Percentiles rank a stretch among this genome's conserved stretches.
phyloP scores from a whole-genome alignment of 2,113 vertebrate species.

The Solea solea region DNA sequence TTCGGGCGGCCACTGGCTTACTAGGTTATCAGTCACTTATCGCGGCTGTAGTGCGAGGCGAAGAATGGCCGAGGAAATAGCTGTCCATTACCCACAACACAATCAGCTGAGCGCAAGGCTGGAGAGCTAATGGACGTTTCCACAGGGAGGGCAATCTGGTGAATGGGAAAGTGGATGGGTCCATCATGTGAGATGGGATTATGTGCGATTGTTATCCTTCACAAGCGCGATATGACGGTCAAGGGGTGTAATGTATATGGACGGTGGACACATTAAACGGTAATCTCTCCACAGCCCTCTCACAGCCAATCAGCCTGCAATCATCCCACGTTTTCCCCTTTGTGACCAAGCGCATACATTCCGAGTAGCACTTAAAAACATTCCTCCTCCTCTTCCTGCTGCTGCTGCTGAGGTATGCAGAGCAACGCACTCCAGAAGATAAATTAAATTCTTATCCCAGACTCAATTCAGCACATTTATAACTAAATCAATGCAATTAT shows the following conservation, averaged over 20 bases:
- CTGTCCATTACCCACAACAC: constrained; percentile 68
- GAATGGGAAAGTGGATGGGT: constrained; percentile 60
- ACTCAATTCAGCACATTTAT: constrained; percentile 51
- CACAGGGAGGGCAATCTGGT: constrained; percentile 66
- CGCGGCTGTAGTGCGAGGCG: constrained; percentile 24
- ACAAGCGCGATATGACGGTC: constrained; percentile 50
- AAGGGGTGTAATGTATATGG: constrained; percentile 66
- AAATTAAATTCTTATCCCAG: constrained; percentile 71
- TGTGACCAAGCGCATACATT: constrained; percentile 27
- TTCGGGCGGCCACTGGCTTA: constrained; percentile 42
- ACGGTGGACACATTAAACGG: constrained; percentile 55
- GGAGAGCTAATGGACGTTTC: constrained; percentile 70
- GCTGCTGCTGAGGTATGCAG: constrained; percentile 58
- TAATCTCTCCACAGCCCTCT: constrained; percentile 59
- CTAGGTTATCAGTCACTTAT: constrained; percentile 65
- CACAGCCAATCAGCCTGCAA: constrained; percentile 50
- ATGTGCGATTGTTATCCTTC: constrained; percentile 68
- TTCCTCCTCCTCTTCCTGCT: neutral
- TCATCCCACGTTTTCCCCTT: constrained; percentile 25
- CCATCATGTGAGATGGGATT: constrained; percentile 62
- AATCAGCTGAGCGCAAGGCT: constrained; percentile 54
- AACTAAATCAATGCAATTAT: constrained; percentile 35
- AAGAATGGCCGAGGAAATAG: constrained; percentile 52
- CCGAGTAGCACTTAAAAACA: constrained; percentile 61
- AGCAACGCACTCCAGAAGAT: constrained; percentile 40